phyloP scores from a whole-genome alignment of 2,113 vertebrate species.

The Thunnus thynnus region DNA sequence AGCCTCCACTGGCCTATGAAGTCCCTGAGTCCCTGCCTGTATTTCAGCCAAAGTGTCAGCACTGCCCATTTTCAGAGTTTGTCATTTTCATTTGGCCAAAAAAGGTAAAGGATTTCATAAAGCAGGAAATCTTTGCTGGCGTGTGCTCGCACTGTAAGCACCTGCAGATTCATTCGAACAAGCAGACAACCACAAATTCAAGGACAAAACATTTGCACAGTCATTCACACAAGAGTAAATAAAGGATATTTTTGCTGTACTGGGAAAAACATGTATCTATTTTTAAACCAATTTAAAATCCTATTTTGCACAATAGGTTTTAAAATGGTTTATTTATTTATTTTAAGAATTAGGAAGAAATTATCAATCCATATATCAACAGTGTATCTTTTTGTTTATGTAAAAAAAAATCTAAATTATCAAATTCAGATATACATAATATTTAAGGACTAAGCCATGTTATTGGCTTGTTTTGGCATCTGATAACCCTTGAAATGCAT shows the following conservation, averaged over 20 bases:
- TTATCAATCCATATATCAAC: too few species aligned
- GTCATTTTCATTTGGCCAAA: slow-evolving; percentile 23
- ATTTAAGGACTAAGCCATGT: too few species aligned
- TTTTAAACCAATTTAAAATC: too few species aligned
- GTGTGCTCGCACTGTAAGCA: slow-evolving; percentile 12
- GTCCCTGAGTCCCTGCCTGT: not conserved
- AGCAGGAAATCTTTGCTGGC: slow-evolving; percentile 15
- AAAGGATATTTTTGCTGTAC: not conserved
- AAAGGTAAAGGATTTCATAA: slow-evolving; percentile 42
- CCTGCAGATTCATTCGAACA: slow-evolving; percentile 31
- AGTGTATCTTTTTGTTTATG: too few species aligned
- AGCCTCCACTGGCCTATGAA: slow-evolving; percentile 15
- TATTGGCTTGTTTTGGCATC: too few species aligned
- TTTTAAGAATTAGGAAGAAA: too few species aligned
- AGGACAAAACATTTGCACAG: slow-evolving; percentile 2
- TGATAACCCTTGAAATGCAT: too few species aligned
- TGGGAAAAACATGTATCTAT: not conserved
- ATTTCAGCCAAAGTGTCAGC: slow-evolving; percentile 11
- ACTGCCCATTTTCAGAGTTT: slow-evolving; percentile 5
- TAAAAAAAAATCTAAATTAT: too few species aligned
- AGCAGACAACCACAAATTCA: slow-evolving; percentile 7
- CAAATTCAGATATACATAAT: too few species aligned
- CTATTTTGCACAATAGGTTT: too few species aligned
- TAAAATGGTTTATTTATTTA: too few species aligned
- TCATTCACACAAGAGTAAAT: not conserved